A percentile compares a stretch with the other conserved stretches of the same genome.
These are phyloP conservation scores for Phyllostomus hastatus DNA, from an alignment of 2,113 vertebrate species.

Conservation along the genomic window DNA sequence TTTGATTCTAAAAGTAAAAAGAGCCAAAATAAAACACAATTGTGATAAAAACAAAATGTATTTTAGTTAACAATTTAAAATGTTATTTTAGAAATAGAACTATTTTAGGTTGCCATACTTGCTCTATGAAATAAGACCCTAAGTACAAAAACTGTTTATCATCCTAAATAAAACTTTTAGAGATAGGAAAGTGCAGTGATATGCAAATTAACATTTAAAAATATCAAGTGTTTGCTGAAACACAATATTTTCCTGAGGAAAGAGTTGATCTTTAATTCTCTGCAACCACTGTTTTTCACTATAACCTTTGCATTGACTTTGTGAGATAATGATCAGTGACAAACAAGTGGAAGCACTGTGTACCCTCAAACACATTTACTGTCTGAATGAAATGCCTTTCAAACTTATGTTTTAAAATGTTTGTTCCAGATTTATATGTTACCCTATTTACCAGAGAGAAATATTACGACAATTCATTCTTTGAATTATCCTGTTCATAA, in stretches of 20 bases:
- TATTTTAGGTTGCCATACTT: not conserved
- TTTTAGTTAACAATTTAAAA: not conserved
- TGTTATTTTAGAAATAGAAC: not conserved
- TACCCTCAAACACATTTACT: not conserved
- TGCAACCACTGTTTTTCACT: not conserved
- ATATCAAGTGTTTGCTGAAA: not conserved
- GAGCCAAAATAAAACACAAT: not conserved
- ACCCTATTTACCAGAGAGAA: not conserved
- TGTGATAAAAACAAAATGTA: not conserved
- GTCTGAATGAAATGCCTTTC: not conserved
- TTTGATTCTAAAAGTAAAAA: not conserved
- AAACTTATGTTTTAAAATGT: not conserved
- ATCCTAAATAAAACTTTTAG: not conserved
- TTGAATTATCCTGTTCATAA: not conserved
- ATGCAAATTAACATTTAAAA: not conserved
- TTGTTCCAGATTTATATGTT: not conserved
- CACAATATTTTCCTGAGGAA: not conserved
- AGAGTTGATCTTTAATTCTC: not conserved
- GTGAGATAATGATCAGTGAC: not conserved
- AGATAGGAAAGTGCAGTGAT: not conserved
- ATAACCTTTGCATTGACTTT: not conserved
- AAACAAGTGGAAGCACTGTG: not conserved
- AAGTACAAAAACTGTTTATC: not conserved
- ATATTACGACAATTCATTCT: not conserved
- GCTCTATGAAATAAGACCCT: not conserved